Percentiles rank a stretch among this genome's conserved stretches.
phyloP scores from a whole-genome alignment of 2,797 vertebrate genomes.

The Centropyge bicolor region DNA sequence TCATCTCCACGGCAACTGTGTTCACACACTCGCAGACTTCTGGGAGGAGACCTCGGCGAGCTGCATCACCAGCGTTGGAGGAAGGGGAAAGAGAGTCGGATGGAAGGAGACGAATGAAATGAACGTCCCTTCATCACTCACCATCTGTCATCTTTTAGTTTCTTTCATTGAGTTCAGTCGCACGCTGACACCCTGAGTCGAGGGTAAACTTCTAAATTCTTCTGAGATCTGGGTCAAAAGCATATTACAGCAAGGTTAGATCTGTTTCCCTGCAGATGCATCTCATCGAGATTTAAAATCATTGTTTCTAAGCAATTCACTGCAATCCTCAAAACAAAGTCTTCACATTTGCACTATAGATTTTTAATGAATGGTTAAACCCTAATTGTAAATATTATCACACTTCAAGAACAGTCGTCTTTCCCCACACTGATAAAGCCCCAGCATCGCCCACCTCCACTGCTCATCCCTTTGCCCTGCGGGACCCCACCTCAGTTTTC shows the following conservation, averaged over 20 bases:
- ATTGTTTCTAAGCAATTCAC: constrained; percentile 1
- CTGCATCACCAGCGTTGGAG: constrained; percentile 61
- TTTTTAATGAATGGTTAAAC: constrained; percentile 18
- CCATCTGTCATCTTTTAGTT: constrained; percentile 52
- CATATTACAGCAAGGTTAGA: constrained; percentile 30
- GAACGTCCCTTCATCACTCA: constrained; percentile 43
- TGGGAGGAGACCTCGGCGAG: constrained; percentile 70
- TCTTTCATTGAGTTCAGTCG: constrained; percentile 33
- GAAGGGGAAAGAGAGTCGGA: constrained; percentile 63
- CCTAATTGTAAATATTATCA: constrained; percentile 5
- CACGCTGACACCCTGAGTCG: constrained; percentile 47
- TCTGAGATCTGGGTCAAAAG: constrained; percentile 35
- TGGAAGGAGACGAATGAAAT: constrained; percentile 67
- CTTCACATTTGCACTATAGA: neutral
- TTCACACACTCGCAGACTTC: constrained; percentile 74
- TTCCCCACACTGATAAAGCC: constrained; percentile 10
- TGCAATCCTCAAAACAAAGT: neutral
- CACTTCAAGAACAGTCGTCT: constrained; percentile 20
- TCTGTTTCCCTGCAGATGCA: constrained; percentile 23
- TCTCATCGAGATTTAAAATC: constrained; percentile 11
- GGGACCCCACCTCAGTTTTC: constrained; percentile 57
- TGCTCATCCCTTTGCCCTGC: constrained; percentile 19
- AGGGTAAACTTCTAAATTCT: constrained; percentile 41
- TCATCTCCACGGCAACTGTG: constrained; percentile 83
- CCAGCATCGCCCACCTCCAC: constrained; percentile 18